phyloP scores from a whole-genome alignment of 2,797 vertebrate genomes.

The Trichosurus vulpecula region DNA sequence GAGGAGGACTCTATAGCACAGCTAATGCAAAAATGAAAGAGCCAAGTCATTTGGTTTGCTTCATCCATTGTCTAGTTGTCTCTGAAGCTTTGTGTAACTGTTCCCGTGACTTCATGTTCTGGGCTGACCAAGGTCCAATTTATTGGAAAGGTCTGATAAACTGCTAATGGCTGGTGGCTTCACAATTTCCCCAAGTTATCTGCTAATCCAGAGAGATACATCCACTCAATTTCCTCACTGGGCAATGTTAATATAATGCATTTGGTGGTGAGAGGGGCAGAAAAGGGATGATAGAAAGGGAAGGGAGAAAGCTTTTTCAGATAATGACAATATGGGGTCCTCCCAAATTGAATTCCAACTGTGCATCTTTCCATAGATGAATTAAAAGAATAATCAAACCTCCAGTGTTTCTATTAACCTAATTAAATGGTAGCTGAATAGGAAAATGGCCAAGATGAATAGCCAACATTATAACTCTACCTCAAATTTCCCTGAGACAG shows the following conservation, averaged over 20 bases:
- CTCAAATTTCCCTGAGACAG: slow-evolving; percentile 16
- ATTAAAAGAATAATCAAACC: slow-evolving; percentile 60
- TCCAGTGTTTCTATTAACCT: slow-evolving; percentile 71
- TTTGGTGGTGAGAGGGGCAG: not conserved
- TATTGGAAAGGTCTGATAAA: slow-evolving; percentile 69
- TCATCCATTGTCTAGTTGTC: slow-evolving; percentile 54
- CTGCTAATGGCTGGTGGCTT: slow-evolving; percentile 68
- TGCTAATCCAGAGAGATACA: slow-evolving; percentile 73
- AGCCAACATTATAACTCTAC: not conserved
- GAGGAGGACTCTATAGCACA: not conserved
- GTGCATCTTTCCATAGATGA: slow-evolving; percentile 40
- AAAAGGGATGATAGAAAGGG: slow-evolving; percentile 50
- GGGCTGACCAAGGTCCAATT: slow-evolving; percentile 52
- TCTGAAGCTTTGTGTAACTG: slow-evolving; percentile 11
- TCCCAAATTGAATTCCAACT: slow-evolving; percentile 64
- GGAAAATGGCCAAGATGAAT: slow-evolving; percentile 45
- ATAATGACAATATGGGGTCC: slow-evolving; percentile 41
- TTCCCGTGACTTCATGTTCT: slow-evolving; percentile 72
- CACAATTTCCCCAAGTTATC: slow-evolving; percentile 70
- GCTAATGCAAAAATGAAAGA: not conserved
- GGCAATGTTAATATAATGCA: slow-evolving; percentile 69
- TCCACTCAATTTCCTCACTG: slow-evolving; percentile 73
- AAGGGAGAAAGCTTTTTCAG: slow-evolving; percentile 53
- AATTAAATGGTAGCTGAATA: slow-evolving; percentile 63
- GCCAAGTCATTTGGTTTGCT: slow-evolving; percentile 49